Percentiles rank a stretch among this genome's conserved stretches.
These are phyloP conservation scores for Lithophane ornitopus DNA, from an alignment of 2,888 invertebrate species.

Conservation along the genomic window DNA sequence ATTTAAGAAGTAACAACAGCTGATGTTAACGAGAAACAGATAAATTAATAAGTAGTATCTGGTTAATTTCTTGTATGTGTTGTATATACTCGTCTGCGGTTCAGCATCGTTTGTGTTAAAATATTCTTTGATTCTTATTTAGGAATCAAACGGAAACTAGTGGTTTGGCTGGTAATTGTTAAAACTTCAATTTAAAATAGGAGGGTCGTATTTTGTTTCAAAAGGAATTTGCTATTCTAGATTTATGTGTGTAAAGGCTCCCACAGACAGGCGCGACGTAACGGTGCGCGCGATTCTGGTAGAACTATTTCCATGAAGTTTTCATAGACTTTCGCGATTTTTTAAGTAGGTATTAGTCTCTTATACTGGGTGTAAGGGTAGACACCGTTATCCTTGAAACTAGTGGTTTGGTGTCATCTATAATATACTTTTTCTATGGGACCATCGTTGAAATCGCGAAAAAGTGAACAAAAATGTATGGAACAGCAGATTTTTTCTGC, in stretches of 20 bases:
- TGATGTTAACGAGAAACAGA: conserved; percentile 19
- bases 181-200: background rate
- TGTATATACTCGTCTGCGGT: background rate
- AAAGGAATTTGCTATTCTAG: too few species aligned
- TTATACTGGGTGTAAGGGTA: too few species aligned
- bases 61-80: conserved; percentile 31
- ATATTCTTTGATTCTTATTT: conserved; percentile 12
- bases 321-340: background rate
- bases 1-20: conserved; percentile 11
- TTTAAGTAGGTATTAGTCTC: background rate
- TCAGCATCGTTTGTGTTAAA: background rate
- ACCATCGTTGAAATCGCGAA: too few species aligned
- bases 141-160: background rate
- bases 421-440: too few species aligned
- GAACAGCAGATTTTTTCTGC: too few species aligned
- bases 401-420: too few species aligned
- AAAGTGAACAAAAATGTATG: too few species aligned
- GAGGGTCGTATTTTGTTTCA: too few species aligned
- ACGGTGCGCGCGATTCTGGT: too few species aligned
- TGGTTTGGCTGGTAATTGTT: conserved; percentile 3
- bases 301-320: too few species aligned
- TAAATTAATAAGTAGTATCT: conserved; percentile 33
- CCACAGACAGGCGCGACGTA: too few species aligned
- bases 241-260: background rate
- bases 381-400: too few species aligned